Percentiles rank a stretch among this genome's conserved stretches.
Evolutionary conservation across 1,140 invertebrate genomes (phyloP).

Genomic region (Parapsyche elsis): DNA sequence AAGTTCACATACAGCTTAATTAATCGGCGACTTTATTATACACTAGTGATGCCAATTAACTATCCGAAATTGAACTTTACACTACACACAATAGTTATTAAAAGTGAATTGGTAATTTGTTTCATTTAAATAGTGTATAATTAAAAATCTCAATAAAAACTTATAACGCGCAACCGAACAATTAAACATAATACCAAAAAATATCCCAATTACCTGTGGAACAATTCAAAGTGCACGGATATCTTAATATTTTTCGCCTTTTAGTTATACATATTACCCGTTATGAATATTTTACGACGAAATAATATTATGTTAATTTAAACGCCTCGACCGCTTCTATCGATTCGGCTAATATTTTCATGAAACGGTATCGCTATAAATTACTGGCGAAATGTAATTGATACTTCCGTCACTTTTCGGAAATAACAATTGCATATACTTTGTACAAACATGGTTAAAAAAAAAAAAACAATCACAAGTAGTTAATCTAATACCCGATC

Average conservation of each 20-base stretch:
- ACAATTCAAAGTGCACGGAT: background rate
- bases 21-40: background rate
- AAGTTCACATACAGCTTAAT: background rate
- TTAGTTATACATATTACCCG: slow-evolving; percentile 3
- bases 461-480: slow-evolving; percentile 6
- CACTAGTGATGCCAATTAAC: background rate
- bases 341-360: background rate
- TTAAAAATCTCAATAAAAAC: no score
- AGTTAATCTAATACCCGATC: slow-evolving; percentile 13
- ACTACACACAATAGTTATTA: no score
- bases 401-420: background rate
- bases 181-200: no score
- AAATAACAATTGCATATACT: background rate
- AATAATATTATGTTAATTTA: slow-evolving; percentile 9
- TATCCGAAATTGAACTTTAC: background rate
- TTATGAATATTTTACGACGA: slow-evolving; percentile 3
- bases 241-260: slow-evolving; percentile 1
- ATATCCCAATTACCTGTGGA: no score
- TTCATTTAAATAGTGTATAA: no score
- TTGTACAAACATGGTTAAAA: background rate
- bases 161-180: no score
- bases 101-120: no score
- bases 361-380: no score
- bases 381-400: background rate
- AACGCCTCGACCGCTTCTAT: background rate